Conservation (phyloP, 2,113 vertebrate genomes). For the Ctenomys sociabilis region DNA sequence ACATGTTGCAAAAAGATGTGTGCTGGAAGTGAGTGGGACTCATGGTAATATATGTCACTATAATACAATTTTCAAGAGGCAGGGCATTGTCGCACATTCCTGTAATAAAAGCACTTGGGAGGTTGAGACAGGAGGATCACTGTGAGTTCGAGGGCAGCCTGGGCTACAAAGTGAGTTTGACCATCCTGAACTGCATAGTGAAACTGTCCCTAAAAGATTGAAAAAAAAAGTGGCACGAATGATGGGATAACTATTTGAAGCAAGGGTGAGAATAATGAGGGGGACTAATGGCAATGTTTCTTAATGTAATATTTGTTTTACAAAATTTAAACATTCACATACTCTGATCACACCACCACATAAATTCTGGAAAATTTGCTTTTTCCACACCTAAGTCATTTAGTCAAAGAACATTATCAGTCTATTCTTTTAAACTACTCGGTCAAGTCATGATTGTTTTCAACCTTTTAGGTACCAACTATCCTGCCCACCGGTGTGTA, state of each 20-base stretch:
- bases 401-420: not conserved
- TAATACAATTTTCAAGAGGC: not conserved
- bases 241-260: not conserved
- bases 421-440: conserved; percentile 3
- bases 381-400: not conserved
- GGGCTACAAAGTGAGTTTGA: not conserved
- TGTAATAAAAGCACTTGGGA: not conserved
- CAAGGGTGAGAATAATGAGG: not conserved
- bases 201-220: not conserved
- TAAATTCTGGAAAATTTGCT: not conserved
- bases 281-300: not conserved
- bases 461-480: not conserved
- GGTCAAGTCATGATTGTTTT: not conserved
- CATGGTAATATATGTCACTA: not conserved
- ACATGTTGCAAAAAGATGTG: not conserved
- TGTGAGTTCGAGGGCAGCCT: not conserved
- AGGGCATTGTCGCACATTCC: not conserved
- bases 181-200: not conserved
- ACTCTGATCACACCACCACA: not conserved
- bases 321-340: not conserved
- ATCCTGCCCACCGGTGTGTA: not conserved
- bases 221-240: not conserved
- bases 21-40: not conserved
- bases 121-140: not conserved
- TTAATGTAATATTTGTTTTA: not conserved